Evolutionary conservation across 2,113 vertebrate species (phyloP).

Genomic region (Zosterops pallidus): DNA sequence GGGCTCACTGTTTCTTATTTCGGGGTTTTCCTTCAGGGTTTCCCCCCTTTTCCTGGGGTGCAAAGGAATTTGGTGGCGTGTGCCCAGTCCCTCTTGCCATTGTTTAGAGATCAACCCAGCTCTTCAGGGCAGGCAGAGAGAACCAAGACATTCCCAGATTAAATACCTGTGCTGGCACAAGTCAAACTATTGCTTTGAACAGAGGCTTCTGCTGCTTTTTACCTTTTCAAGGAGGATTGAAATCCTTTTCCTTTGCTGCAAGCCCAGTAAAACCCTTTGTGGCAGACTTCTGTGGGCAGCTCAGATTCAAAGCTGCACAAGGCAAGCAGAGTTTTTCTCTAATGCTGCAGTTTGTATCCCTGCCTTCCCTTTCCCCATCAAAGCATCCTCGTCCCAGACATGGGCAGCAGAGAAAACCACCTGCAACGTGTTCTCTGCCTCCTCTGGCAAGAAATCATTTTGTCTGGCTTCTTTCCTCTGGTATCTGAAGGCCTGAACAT

Average conservation of each 20-base stretch:
- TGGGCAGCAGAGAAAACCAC: background rate
- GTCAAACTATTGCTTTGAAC: background rate
- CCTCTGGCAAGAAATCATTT: background rate
- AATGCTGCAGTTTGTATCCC: background rate
- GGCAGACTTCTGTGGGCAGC: background rate
- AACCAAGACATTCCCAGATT: background rate
- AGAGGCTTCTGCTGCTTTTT: background rate
- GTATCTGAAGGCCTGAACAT: background rate
- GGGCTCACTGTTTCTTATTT: background rate
- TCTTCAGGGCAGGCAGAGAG: background rate
- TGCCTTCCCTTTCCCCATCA: background rate
- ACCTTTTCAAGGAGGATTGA: background rate
- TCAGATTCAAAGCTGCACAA: background rate
- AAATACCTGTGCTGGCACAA: background rate
- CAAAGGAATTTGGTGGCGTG: background rate
- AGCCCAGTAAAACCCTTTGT: conserved; percentile 7
- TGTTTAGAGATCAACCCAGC: background rate
- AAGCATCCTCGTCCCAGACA: background rate
- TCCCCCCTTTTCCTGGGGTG: background rate
- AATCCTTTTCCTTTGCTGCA: conserved; percentile 5
- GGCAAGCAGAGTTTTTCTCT: background rate
- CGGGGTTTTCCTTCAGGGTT: background rate
- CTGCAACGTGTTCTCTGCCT: background rate
- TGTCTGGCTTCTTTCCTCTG: background rate
- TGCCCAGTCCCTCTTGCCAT: background rate